Percentiles rank a stretch among this genome's conserved stretches.
These are phyloP conservation scores for Choristoneura fumiferana DNA, from an alignment of 1,140 invertebrate species.

Conservation along the genomic window DNA sequence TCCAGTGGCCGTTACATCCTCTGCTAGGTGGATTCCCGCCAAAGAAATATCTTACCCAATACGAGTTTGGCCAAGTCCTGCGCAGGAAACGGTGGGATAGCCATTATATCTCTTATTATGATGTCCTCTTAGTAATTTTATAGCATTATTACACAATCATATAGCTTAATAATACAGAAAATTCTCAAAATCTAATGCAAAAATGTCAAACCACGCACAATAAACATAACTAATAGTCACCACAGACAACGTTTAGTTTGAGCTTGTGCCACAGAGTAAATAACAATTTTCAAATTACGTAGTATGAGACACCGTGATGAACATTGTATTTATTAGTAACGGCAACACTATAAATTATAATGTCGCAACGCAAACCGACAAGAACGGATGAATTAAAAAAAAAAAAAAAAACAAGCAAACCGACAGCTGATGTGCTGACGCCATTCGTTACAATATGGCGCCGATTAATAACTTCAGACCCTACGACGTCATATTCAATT, in stretches of 20 bases:
- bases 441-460: constrained; percentile 8
- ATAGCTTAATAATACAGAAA: neutral
- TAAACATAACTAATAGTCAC: constrained; percentile 16
- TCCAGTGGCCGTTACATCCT: constrained; percentile 24
- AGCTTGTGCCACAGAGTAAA: neutral
- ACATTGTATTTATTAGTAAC: too few species aligned
- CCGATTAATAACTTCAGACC: neutral
- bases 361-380: too few species aligned
- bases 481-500: constrained; percentile 9
- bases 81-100: constrained; percentile 63
- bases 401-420: neutral
- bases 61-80: constrained; percentile 70
- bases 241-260: neutral
- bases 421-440: constrained; percentile 15
- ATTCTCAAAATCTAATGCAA: neutral
- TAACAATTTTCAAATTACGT: too few species aligned
- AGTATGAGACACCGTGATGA: neutral
- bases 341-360: too few species aligned
- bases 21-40: constrained; percentile 47
- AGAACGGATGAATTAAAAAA: too few species aligned
- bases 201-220: constrained; percentile 14
- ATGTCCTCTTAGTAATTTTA: constrained; percentile 1
- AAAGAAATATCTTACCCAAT: constrained; percentile 58
- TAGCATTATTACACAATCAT: constrained; percentile 10
- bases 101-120: constrained; percentile 41